Evolutionary conservation across 2,797 vertebrate genomes (phyloP), one percentile per base, ranked within the genome.

Genomic region (Poeciliopsis infans): DNA sequence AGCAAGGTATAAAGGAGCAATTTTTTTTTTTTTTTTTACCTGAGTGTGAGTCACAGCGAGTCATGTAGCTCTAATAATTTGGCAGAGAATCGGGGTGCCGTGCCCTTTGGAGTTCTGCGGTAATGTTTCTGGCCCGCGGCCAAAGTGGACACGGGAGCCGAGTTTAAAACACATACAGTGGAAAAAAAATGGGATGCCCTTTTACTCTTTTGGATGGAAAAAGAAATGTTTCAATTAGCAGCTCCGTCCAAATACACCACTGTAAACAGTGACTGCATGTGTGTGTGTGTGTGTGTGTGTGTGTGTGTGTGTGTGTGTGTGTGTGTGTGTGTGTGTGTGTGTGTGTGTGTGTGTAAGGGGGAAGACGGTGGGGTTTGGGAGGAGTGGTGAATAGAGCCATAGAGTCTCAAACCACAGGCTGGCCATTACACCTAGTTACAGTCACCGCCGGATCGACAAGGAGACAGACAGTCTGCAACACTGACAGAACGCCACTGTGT

Each of bases 401-500:
- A 94, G 93, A 94, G 90, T 89, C 77, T 72, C 87, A 92, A 92
- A 95, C 94, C 93, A 94, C 93, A 93, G 89, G 85, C 85, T 91
- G 87, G 91, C 91, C 90, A 93, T 94, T 94, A 92, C 93, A 94
- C 92, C 90, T 92, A 92, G 92, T 92, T 91, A 93, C 91, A 93
- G 93, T 94, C 92, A 91, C 92, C 88, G 43, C 90, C 87, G 90
- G 93, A 94, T 94, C 86, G 93, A 90, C 93, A 80, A 91, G 94
- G 95, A 95, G 95, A 95, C 95, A 93, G 93, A 92, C 90, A 95
- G 95, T 95, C 94, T 95, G 90, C 93, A 83, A 88, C 86, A 87
- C 91, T 92, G 91, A 94, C 90, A 94, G 89, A 86, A 91, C 90
- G 69, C 88, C 81, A 92, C 90, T 94, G 89, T 95, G 82, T 88